A percentile compares a stretch with the other conserved stretches of the same genome.
phyloP scores from a whole-genome alignment of 2,113 vertebrate species.

The Motacilla tschutschensis region DNA sequence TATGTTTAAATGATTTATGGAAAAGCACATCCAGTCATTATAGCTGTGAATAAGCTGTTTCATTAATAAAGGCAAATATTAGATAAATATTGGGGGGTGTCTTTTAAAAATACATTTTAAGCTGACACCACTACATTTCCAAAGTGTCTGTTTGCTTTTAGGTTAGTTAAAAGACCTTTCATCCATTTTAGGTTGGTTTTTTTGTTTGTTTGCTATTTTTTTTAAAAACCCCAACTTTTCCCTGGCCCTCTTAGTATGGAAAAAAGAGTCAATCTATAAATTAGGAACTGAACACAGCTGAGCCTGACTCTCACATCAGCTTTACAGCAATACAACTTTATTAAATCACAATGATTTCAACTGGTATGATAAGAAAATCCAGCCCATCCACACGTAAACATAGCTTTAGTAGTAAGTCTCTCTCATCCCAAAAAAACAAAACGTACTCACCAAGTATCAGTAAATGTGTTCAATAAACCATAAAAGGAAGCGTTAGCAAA shows the following conservation, averaged over 20 bases:
- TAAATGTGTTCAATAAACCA: constrained; percentile 66
- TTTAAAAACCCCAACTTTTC: not conserved
- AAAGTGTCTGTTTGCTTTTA: constrained; percentile 67
- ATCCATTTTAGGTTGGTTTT: not conserved
- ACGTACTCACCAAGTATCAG: constrained; percentile 49
- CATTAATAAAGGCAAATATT: constrained; percentile 79
- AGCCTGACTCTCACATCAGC: constrained; percentile 47
- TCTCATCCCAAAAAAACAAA: constrained; percentile 57
- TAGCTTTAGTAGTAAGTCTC: constrained; percentile 63
- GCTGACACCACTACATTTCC: constrained; percentile 67
- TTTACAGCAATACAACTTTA: constrained; percentile 34
- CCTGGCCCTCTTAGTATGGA: constrained; percentile 20
- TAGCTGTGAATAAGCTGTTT: constrained; percentile 75
- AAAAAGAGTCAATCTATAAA: constrained; percentile 48
- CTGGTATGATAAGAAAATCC: constrained; percentile 39
- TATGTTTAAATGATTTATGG: constrained; percentile 60
- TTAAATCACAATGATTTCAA: constrained; percentile 53
- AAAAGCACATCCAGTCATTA: constrained; percentile 77
- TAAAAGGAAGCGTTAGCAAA: constrained; percentile 59
- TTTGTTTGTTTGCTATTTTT: not conserved
- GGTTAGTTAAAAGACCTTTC: constrained; percentile 61
- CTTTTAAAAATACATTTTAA: constrained; percentile 65
- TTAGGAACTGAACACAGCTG: constrained; percentile 65
- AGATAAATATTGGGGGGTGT: constrained; percentile 48
- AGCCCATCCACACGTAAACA: constrained; percentile 67